phyloP scores from a whole-genome alignment of 2,888 invertebrate genomes.

The Apodemia zela region DNA sequence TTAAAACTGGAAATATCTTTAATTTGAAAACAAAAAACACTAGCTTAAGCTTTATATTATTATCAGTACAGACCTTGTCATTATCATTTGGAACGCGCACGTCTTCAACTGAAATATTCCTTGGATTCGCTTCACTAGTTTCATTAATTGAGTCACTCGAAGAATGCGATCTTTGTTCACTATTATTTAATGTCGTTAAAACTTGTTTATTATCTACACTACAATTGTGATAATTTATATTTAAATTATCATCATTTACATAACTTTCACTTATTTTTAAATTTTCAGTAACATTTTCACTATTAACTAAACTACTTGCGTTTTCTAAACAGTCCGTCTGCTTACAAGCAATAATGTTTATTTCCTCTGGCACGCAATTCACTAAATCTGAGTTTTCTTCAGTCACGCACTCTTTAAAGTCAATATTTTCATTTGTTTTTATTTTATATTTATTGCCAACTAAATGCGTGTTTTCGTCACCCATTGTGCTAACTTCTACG shows the following conservation, averaged over 20 bases:
- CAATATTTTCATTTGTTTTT: constrained; percentile 25
- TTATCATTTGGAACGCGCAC: background rate
- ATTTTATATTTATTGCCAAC: background rate
- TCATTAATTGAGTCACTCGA: constrained; percentile 22
- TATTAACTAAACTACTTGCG: background rate
- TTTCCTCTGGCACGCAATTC: constrained; percentile 13
- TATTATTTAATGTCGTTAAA: background rate
- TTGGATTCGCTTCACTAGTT: background rate
- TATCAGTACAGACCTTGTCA: background rate
- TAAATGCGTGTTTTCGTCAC: background rate
- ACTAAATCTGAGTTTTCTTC: constrained; percentile 11
- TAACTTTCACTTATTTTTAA: constrained; percentile 30
- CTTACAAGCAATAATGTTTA: constrained; percentile 17
- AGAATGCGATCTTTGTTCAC: background rate
- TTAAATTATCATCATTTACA: constrained; percentile 17
- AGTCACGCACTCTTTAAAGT: constrained; percentile 18
- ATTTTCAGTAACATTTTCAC: constrained; percentile 16
- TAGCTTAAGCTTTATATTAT: background rate
- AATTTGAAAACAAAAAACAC: too few relatives aligned
- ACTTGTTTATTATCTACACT: constrained; percentile 26
- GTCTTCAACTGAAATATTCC: background rate
- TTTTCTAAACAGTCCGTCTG: constrained; percentile 15
- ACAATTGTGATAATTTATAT: constrained; percentile 18
- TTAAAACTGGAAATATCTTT: too few relatives aligned
- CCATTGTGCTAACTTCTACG: background rate